These are phyloP conservation scores for Ascidia mentula DNA, from an alignment of 23 tunicate genomes.

Conservation along the genomic window DNA sequence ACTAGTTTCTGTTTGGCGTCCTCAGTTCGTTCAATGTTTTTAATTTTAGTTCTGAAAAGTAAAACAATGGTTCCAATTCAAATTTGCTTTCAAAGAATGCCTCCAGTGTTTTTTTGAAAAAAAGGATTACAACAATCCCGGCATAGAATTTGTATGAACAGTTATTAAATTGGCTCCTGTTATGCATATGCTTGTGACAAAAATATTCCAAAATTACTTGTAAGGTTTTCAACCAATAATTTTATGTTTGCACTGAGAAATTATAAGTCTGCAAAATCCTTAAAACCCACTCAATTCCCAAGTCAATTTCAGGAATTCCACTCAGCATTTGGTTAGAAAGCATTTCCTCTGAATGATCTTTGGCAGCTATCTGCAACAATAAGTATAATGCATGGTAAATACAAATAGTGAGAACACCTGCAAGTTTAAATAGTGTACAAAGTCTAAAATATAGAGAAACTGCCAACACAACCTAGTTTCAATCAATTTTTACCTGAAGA, in stretches of 20 bases:
- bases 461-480: neutral
- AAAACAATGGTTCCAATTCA: neutral
- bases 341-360: conserved; percentile 87
- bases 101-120: too few relatives aligned
- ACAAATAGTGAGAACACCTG: neutral
- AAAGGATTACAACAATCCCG: too few relatives aligned
- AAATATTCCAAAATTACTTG: too few relatives aligned
- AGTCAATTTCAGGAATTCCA: conserved; percentile 96
- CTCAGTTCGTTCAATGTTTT: conserved; percentile 95
- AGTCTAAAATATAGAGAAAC: neutral
- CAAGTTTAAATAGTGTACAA: neutral
- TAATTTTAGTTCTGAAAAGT: conserved; percentile 59
- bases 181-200: too few relatives aligned
- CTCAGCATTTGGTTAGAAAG: conserved; percentile 95
- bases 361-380: conserved; percentile 30
- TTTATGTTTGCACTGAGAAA: too few relatives aligned
- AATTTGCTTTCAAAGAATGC: too few relatives aligned
- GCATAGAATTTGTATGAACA: too few relatives aligned
- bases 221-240: too few relatives aligned
- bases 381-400: neutral
- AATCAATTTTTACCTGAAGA: conserved; percentile 36
- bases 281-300: conserved; percentile 76
- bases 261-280: too few relatives aligned
- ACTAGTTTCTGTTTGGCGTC: conserved; percentile 84
- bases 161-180: too few relatives aligned